These are phyloP conservation scores for Oenanthe melanoleuca DNA, from an alignment of 2,113 vertebrate species.

Conservation along the genomic window DNA sequence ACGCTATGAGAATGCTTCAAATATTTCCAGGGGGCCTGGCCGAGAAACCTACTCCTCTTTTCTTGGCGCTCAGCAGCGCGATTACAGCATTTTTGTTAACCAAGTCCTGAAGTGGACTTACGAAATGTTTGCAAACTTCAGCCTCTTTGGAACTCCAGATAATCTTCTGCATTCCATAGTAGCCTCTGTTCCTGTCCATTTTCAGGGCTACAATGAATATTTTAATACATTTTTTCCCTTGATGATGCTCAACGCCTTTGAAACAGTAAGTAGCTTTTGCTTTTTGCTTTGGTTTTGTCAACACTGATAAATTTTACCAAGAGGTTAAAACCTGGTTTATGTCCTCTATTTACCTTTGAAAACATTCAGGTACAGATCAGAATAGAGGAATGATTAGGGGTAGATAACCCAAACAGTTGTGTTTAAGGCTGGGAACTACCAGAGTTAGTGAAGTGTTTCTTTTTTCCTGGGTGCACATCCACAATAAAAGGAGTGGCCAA, in stretches of 20 bases:
- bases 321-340: neutral
- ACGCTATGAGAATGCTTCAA: neutral
- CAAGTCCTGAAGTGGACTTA: slow-evolving; percentile 81
- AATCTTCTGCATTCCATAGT: slow-evolving; percentile 70
- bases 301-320: neutral
- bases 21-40: neutral
- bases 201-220: slow-evolving; percentile 78
- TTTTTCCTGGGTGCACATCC: neutral
- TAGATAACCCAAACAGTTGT: neutral
- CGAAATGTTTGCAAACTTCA: slow-evolving; percentile 73
- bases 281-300: neutral
- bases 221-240: slow-evolving; percentile 80
- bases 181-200: slow-evolving; percentile 75
- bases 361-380: neutral
- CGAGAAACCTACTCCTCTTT: neutral
- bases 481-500: neutral
- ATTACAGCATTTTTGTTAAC: slow-evolving; percentile 68
- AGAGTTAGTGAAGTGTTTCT: neutral
- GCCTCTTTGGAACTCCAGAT: slow-evolving; percentile 71
- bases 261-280: slow-evolving; percentile 78
- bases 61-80: neutral
- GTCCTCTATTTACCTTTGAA: neutral
- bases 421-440: fast-evolving
- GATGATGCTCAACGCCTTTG: slow-evolving; percentile 84
- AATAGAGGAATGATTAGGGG: neutral